These are phyloP conservation scores for Scaptomyza pallida DNA, from an alignment of 1,140 invertebrate species.

Conservation along the genomic window DNA sequence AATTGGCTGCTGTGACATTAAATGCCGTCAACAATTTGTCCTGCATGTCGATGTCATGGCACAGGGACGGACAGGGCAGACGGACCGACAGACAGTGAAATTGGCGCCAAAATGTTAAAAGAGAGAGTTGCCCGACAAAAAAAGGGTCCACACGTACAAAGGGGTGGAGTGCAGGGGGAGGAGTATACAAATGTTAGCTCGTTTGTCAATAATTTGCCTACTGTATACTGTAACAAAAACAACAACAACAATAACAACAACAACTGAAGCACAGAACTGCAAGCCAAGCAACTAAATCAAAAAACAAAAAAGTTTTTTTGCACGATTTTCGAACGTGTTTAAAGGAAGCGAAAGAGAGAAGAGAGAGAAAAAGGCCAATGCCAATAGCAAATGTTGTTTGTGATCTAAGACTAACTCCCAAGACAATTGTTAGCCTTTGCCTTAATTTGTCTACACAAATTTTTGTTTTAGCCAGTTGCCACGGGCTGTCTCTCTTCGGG, in stretches of 20 bases:
- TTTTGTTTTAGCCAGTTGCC: slow-evolving; percentile 50
- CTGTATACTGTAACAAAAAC: slow-evolving; percentile 29
- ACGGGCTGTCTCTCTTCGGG: slow-evolving; percentile 6
- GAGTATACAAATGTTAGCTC: slow-evolving; percentile 21
- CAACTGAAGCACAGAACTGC: slow-evolving; percentile 19
- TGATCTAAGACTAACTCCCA: neutral
- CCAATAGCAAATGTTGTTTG: slow-evolving; percentile 20
- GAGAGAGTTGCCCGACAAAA: slow-evolving; percentile 44
- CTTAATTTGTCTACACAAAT: slow-evolving; percentile 81
- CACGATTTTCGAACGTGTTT: slow-evolving; percentile 79
- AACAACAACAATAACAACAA: slow-evolving; percentile 21
- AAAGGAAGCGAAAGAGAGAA: slow-evolving; percentile 5
- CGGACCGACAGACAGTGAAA: slow-evolving; percentile 56
- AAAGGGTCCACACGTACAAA: slow-evolving; percentile 15
- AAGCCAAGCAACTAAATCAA: slow-evolving; percentile 60
- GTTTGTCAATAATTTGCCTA: slow-evolving; percentile 77
- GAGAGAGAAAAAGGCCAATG: slow-evolving; percentile 25
- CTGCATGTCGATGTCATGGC: slow-evolving; percentile 78
- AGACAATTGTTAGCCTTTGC: slow-evolving; percentile 70
- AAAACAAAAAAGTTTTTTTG: slow-evolving; percentile 54
- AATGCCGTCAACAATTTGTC: slow-evolving; percentile 82
- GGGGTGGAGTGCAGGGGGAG: neutral
- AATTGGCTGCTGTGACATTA: slow-evolving; percentile 82
- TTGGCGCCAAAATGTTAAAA: slow-evolving; percentile 70
- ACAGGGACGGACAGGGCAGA: too few species aligned